A percentile compares a stretch with the other conserved stretches of the same genome.
phyloP scores from a whole-genome alignment of 92 coral and sea anemone species.

The Epizoanthus rinbou region DNA sequence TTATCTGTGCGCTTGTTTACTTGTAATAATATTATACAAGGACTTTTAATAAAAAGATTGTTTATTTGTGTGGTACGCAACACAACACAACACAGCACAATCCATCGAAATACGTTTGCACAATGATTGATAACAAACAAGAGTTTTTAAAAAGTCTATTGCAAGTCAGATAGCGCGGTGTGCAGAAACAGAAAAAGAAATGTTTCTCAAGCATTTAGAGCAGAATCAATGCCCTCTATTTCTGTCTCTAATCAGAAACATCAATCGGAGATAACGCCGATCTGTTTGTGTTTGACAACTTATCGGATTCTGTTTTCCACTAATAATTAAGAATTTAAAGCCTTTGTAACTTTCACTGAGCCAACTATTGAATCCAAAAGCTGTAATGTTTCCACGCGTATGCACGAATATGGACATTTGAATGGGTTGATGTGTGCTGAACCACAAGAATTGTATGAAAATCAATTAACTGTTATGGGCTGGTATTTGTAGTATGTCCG shows the following conservation, averaged over 20 bases:
- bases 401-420: not conserved
- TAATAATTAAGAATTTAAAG: not conserved
- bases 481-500: conserved; percentile 26
- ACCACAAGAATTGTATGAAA: conserved; percentile 21
- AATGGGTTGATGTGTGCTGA: not conserved
- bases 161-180: not conserved
- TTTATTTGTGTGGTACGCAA: conserved; percentile 24
- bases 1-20: conserved; percentile 9
- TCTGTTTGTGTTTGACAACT: conserved; percentile 22
- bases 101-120: conserved; percentile 22
- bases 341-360: not conserved
- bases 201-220: not conserved
- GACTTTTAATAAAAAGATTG: not conserved
- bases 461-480: conserved; percentile 33
- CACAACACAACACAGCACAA: not conserved
- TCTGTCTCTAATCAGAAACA: not conserved
- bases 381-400: not conserved
- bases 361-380: not conserved
- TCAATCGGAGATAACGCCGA: not conserved
- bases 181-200: not conserved
- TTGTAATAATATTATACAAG: not conserved
- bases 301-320: not conserved
- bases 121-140: conserved; percentile 16
- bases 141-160: not conserved
- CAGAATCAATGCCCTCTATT: not conserved